phyloP scores from a whole-genome alignment of 2,888 invertebrate species.

The Ectemnius cavifrons region DNA sequence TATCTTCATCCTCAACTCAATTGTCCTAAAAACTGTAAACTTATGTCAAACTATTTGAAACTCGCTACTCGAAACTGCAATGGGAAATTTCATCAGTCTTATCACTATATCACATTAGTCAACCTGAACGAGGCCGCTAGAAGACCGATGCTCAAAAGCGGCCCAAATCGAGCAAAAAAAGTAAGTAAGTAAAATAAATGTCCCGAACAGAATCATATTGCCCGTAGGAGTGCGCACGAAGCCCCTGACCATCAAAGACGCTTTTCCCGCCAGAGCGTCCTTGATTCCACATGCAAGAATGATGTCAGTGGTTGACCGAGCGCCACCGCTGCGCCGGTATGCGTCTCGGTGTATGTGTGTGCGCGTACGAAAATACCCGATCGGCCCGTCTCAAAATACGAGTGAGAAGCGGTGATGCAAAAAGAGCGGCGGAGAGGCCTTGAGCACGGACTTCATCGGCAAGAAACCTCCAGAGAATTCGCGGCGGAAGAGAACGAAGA shows the following conservation, averaged over 20 bases:
- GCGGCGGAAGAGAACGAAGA: constrained; percentile 20
- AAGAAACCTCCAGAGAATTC: constrained; percentile 40
- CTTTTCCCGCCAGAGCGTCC: constrained; percentile 42
- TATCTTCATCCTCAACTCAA: too few relatives aligned
- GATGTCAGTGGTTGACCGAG: constrained; percentile 53
- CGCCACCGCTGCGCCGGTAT: constrained; percentile 7
- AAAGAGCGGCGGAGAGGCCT: not conserved
- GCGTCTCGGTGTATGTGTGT: constrained; percentile 10
- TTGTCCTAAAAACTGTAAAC: too few relatives aligned
- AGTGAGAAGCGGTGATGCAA: constrained; percentile 3
- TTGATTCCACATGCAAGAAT: constrained; percentile 48
- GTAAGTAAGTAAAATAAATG: too few relatives aligned
- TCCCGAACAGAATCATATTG: constrained; percentile 8
- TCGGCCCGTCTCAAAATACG: constrained; percentile 38
- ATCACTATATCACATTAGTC: too few relatives aligned
- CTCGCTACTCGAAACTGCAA: too few relatives aligned
- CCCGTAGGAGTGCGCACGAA: not conserved
- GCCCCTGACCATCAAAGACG: not conserved
- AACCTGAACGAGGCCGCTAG: too few relatives aligned
- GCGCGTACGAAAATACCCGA: constrained; percentile 51
- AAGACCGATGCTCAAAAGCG: too few relatives aligned
- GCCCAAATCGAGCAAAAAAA: not conserved
- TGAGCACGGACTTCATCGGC: constrained; percentile 6
- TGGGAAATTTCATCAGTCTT: too few relatives aligned
- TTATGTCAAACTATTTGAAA: too few relatives aligned